These are phyloP conservation scores for Carduelis carduelis DNA, from an alignment of 2,797 vertebrate genomes.

Conservation along the genomic window DNA sequence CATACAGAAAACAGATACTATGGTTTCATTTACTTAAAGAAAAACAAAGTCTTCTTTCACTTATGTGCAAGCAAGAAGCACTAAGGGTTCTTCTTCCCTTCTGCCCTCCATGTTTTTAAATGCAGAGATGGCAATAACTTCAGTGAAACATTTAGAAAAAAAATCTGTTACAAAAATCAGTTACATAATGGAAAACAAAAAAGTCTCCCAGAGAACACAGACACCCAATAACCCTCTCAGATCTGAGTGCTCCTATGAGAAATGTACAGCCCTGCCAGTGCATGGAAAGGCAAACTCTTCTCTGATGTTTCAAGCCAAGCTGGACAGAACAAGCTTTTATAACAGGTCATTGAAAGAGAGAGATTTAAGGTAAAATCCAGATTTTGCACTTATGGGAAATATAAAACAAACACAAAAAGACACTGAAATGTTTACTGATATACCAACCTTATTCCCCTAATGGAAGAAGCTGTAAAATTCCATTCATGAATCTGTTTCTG, in stretches of 20 bases:
- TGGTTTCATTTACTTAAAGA: neutral
- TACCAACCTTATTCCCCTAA: conserved; percentile 93
- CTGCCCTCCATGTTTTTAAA: neutral
- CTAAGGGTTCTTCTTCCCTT: neutral
- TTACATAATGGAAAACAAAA: neutral
- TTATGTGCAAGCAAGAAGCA: neutral
- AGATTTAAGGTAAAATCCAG: neutral
- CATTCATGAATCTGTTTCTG: conserved; percentile 95
- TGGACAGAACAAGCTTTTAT: neutral
- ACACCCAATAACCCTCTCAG: accelerated
- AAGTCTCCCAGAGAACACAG: neutral
- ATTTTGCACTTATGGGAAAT: neutral
- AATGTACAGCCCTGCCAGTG: neutral
- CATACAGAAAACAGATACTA: neutral
- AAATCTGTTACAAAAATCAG: neutral
- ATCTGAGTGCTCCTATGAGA: neutral
- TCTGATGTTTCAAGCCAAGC: neutral
- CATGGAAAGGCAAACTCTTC: neutral
- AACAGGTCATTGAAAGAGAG: neutral
- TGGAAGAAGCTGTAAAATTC: conserved; percentile 92
- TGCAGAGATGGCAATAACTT: neutral
- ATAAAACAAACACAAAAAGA: neutral
- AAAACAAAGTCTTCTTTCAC: neutral
- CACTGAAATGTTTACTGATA: neutral
- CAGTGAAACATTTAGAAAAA: neutral